Base-by-base conservation (phyloP, 1,140 invertebrate species). In the Microvelia longipes region DNA sequence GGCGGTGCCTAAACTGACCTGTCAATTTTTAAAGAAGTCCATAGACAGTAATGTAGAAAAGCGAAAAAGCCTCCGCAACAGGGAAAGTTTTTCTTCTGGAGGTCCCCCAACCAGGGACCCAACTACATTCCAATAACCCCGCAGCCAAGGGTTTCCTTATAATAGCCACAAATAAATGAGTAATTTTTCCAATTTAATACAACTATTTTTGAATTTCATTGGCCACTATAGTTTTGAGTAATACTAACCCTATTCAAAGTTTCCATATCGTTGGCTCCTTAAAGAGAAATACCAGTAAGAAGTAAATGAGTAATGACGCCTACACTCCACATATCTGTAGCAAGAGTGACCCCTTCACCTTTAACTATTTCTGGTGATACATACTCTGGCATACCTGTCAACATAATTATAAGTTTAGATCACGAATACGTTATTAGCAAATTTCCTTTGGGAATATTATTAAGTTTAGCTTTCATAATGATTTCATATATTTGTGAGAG, bases 231-330 rank as follows among this genome's bases (percentile, higher is more conserved):
- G 28, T 68, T 60, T 35, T 65, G 15, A 71, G n/a, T n/a, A n/a
- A n/a, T n/a, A n/a, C n/a, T n/a, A n/a, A n/a, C n/a, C n/a, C 1
- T 90, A 1, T 84, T 87, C 25, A 98, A 78, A 0, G 95, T 98
- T 78, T 98, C 94, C 29, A 87, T 83, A 76, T 97, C 94, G 74
- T 95, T 89, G 19, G 84, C 80, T 0, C 93, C 93, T 73, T 87
- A 95, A 0, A 90, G 90, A 64, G 91, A 93, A 66, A 86, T 81
- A 63, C 89, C 89, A 35, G 89, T 89, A 0, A 94, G 82, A 2
- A 98, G 81, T 35, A 98, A 87, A 78, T 95, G 94, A 0, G 93
- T 94, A 28, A 98, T 92, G 68, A 96, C 88, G 74, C 95, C 95
- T 19, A 96, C 81, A 65, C 89, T 88, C 93, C 95, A 98, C 90